Percentiles rank a stretch among this genome's conserved stretches.
These are phyloP conservation scores for Carapus acus DNA, from an alignment of 2,797 vertebrate genomes.

Conservation along the genomic window DNA sequence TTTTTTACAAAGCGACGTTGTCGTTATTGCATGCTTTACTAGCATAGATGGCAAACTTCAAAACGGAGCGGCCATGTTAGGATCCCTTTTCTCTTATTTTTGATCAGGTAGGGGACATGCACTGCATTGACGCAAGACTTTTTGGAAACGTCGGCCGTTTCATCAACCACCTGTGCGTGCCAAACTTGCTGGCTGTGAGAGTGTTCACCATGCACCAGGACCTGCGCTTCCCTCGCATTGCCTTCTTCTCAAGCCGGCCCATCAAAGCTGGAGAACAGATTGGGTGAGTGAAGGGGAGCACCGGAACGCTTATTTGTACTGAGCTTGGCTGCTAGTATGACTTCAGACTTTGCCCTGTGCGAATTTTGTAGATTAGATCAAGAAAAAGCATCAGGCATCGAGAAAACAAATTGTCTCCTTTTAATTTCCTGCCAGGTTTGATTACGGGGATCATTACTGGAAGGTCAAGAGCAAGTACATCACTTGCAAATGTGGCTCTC, in stretches of 20 bases:
- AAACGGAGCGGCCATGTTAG: too few relatives aligned
- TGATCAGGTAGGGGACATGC: slow-evolving; percentile 83
- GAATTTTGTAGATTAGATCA: too few relatives aligned
- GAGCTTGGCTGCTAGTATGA: too few relatives aligned
- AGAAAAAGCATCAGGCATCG: too few relatives aligned
- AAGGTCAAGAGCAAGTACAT: slow-evolving; percentile 91
- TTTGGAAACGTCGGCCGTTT: slow-evolving; percentile 95
- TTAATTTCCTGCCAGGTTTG: slow-evolving; percentile 74
- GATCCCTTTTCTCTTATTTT: neutral
- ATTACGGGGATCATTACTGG: slow-evolving; percentile 97
- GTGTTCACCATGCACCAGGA: slow-evolving; percentile 98
- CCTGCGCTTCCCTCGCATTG: slow-evolving; percentile 88
- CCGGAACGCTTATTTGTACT: too few relatives aligned
- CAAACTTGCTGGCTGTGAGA: slow-evolving; percentile 87
- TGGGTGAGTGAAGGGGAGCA: slow-evolving; percentile 70
- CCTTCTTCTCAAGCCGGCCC: slow-evolving; percentile 85
- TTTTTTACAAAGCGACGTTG: neutral
- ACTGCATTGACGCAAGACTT: slow-evolving; percentile 91
- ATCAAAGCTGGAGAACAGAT: slow-evolving; percentile 89
- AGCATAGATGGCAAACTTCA: too few relatives aligned
- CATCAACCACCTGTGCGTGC: slow-evolving; percentile 95
- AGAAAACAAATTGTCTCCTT: too few relatives aligned
- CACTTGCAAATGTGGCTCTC: slow-evolving; percentile 85
- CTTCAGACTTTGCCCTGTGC: too few relatives aligned
- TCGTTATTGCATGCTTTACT: too few relatives aligned